Conservation (phyloP, 2,888 invertebrate species). For the Syrista parreyssii region DNA sequence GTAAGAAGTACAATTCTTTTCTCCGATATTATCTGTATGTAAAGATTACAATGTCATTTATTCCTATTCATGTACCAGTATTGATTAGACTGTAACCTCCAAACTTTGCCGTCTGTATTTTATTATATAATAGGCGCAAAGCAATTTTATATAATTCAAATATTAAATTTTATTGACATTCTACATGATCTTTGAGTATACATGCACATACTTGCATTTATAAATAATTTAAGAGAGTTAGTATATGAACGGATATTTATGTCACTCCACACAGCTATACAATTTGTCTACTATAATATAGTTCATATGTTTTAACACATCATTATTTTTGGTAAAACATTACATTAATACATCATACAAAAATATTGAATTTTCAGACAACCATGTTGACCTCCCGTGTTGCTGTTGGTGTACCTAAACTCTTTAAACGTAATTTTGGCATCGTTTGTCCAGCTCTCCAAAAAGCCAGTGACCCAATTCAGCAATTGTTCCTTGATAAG, state of each 20-base stretch:
- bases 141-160: not conserved
- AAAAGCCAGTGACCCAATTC: constrained; percentile 89
- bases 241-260: not conserved
- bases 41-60: not conserved
- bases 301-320: not conserved
- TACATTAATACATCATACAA: not conserved
- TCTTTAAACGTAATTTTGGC: constrained; percentile 75
- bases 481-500: constrained; percentile 93
- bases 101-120: not conserved
- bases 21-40: not conserved
- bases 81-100: not conserved
- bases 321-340: not conserved
- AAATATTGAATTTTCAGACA: not conserved
- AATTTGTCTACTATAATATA: not conserved
- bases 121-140: not conserved
- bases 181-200: not conserved
- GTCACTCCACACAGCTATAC: not conserved
- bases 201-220: not conserved
- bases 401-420: constrained; percentile 42
- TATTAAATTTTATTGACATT: not conserved
- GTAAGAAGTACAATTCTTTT: not conserved
- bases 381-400: constrained; percentile 53
- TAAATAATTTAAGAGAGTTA: not conserved
- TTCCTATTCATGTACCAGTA: not conserved
- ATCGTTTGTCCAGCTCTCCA: constrained; percentile 75